These are phyloP conservation scores for Charaxes varanes DNA, from an alignment of 1,140 invertebrate species.

Conservation along the genomic window DNA sequence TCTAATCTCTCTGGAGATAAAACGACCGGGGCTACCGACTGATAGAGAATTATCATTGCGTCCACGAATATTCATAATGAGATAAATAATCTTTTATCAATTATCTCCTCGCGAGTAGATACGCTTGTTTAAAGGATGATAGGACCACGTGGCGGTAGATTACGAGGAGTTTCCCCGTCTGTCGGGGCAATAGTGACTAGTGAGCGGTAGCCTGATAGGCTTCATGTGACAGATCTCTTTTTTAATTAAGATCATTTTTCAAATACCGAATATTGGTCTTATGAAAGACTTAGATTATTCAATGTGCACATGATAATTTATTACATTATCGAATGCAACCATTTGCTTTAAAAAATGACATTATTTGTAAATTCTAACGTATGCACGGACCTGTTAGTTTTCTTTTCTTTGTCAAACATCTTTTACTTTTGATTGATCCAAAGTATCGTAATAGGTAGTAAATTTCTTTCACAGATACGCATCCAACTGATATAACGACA, in stretches of 20 bases:
- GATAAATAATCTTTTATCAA: constrained; percentile 74
- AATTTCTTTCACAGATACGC: too few relatives aligned
- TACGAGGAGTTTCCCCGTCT: constrained; percentile 59
- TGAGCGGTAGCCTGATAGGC: constrained; percentile 2
- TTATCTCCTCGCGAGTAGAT: constrained; percentile 67
- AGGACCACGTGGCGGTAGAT: constrained; percentile 53
- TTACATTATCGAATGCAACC: too few relatives aligned
- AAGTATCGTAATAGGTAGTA: too few relatives aligned
- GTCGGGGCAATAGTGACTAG: constrained; percentile 5
- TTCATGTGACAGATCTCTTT: too few relatives aligned
- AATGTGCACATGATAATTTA: too few relatives aligned
- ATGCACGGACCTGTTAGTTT: too few relatives aligned
- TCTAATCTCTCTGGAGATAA: constrained; percentile 71
- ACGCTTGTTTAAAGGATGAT: constrained; percentile 72
- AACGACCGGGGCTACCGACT: constrained; percentile 68
- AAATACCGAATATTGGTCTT: too few relatives aligned
- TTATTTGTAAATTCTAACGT: background rate
- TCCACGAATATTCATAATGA: constrained; percentile 72
- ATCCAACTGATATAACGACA: too few relatives aligned
- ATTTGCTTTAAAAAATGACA: background rate
- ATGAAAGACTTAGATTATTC: too few relatives aligned
- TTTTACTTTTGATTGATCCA: too few relatives aligned
- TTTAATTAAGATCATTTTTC: too few relatives aligned
- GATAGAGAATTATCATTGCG: constrained; percentile 71
- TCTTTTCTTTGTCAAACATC: too few relatives aligned